Evolutionary conservation across 2,113 vertebrate species (phyloP).

Genomic region (Pangasianodon gigas): DNA sequence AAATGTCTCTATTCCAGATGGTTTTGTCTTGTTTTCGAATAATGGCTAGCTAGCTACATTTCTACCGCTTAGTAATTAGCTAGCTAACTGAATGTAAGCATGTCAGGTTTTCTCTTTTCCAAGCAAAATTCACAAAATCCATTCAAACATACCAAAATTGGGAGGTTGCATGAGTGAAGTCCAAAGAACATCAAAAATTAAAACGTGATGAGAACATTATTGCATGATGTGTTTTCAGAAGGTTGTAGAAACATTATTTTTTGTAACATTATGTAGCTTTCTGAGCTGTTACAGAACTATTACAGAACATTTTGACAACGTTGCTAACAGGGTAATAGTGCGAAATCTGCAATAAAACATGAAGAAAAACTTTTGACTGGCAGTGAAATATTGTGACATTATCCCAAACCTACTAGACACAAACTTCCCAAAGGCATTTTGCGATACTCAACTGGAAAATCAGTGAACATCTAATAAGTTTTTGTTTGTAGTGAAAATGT

Average conservation of each 20-base stretch:
- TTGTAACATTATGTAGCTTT: background rate
- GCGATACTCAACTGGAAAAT: background rate
- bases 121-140: background rate
- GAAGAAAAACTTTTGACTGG: too few species aligned
- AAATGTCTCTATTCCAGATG: background rate
- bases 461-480: background rate
- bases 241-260: background rate
- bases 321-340: too few species aligned
- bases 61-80: background rate
- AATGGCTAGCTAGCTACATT: background rate
- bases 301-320: background rate
- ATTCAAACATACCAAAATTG: background rate
- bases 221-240: background rate
- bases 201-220: background rate
- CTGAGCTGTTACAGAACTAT: background rate
- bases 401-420: background rate
- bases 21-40: background rate
- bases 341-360: background rate
- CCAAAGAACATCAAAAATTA: too few species aligned
- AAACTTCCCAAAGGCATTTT: background rate
- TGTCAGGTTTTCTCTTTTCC: background rate
- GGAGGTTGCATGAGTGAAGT: background rate
- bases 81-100: background rate
- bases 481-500: background rate
- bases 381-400: background rate